Percentiles rank a stretch among this genome's conserved stretches.
Conservation (phyloP, 2,888 invertebrate species). For the Helobdella robusta region DNA sequence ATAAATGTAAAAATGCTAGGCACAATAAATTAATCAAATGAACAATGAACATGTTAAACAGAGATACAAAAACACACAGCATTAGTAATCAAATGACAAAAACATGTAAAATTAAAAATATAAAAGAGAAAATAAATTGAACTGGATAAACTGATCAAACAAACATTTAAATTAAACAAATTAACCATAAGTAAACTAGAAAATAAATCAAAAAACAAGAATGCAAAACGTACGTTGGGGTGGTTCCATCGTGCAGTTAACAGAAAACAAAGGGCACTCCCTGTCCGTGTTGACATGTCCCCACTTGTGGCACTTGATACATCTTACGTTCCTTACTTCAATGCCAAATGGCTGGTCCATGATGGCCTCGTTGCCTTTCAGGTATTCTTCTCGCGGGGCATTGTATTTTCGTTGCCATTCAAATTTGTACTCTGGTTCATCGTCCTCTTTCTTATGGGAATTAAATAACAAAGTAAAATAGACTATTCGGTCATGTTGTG, state of each 20-base stretch:
- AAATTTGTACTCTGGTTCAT: conserved; percentile 85
- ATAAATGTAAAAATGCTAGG: too few relatives aligned
- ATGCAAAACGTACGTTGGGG: conserved; percentile 40
- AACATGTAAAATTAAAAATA: neutral
- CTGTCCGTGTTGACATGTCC: conserved; percentile 88
- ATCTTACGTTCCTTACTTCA: conserved; percentile 67
- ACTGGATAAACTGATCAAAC: neutral
- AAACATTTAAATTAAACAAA: neutral
- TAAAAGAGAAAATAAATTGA: neutral
- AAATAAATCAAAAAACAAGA: neutral
- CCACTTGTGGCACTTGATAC: conserved; percentile 98
- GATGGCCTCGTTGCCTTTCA: conserved; percentile 93
- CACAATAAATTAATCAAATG: too few relatives aligned
- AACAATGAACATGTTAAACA: too few relatives aligned
- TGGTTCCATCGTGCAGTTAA: conserved; percentile 47
- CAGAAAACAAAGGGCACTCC: conserved; percentile 78
- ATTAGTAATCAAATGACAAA: neutral
- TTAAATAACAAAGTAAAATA: too few relatives aligned
- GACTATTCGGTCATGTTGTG: too few relatives aligned
- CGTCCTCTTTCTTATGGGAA: conserved; percentile 53
- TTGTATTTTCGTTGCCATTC: conserved; percentile 99
- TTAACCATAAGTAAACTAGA: neutral
- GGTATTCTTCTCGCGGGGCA: conserved; percentile 92
- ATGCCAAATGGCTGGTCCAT: conserved; percentile 97
- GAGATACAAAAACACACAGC: neutral